Base-by-base conservation (phyloP, 2,797 vertebrate species). In the Chaenodraco wilsoni region DNA sequence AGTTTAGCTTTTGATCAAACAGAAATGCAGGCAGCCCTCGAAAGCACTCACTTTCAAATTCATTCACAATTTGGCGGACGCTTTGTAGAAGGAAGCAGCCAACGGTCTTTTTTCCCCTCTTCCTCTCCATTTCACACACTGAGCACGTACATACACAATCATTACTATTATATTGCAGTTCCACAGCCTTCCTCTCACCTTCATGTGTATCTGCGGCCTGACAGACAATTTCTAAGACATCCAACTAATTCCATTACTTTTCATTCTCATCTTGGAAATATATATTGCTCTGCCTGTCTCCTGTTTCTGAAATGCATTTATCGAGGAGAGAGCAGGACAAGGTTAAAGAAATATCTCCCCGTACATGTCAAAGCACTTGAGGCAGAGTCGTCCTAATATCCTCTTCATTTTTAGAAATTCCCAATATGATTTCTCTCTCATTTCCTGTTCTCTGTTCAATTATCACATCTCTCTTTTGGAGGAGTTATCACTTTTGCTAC, bases 191-290 rank as follows among this genome's bases (percentile, higher is more conserved):
- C 23, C 55, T 73, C 57, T 59, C 68, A 74, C 46, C 63, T 77
- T 87, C 75, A 75, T 63, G 50, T 75, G 58, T 65, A 67, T 65
- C 75, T 79, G 46, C 44, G 67, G 52, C 78, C 71, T 77, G 67
- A 82, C 52, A 16, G 70, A 81, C 69, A 33, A 76, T 79, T 81
- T 78, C 62, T 60, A 72, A 86, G 75, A 52, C 50, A 43, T 81
- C 73, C 79, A 75, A 67, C 69, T 81, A 81, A 90, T 83, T 80
- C 78, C 59, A 82, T 89, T 87, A 82, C 67, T 80, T 88, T 66
- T 66, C 58, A 88, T 80, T 59, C 43, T 51, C 7, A 52, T 81
- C 63, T 55, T 52, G 58, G 78, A 75, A 60, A 72, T 62, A 70
- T 59, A 79, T 85, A 86, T 84, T 83, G 69, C 82, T 79, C 65